These are phyloP conservation scores for Manis pentadactyla DNA, from an alignment of 2,797 vertebrate species.

Conservation along the genomic window DNA sequence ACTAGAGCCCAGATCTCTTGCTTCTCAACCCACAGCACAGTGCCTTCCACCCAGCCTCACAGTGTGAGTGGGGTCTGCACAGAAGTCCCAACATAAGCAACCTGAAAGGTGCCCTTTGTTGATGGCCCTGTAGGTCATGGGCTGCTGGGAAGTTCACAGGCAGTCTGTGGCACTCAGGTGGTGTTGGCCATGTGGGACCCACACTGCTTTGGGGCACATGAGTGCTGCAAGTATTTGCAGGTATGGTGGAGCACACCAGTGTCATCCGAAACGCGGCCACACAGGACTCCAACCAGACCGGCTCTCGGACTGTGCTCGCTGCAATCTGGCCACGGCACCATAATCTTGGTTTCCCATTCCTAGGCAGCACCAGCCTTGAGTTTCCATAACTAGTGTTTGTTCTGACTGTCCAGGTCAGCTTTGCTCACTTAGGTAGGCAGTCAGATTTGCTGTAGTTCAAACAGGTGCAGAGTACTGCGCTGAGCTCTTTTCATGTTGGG, in stretches of 20 bases:
- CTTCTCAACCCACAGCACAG: neutral
- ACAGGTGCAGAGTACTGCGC: neutral
- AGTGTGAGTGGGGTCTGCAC: neutral
- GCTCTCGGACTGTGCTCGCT: neutral
- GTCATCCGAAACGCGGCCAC: accelerated
- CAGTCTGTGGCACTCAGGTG: neutral
- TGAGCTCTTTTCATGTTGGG: neutral
- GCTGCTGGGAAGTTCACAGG: neutral
- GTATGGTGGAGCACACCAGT: accelerated
- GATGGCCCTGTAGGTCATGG: neutral
- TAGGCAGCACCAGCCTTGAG: neutral
- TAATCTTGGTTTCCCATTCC: neutral
- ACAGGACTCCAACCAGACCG: too few relatives aligned
- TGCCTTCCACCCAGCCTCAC: neutral
- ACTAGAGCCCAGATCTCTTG: neutral
- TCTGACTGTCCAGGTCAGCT: neutral
- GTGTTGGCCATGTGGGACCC: neutral
- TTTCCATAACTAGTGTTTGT: neutral
- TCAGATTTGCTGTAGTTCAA: neutral
- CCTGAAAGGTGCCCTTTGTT: neutral
- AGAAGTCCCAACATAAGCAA: neutral
- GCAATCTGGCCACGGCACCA: accelerated
- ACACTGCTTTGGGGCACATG: neutral
- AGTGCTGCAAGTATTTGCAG: neutral
- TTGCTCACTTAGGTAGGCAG: neutral